Conservation (phyloP, 64 coral and sea anemone species). For the Montipora efflorescens region DNA sequence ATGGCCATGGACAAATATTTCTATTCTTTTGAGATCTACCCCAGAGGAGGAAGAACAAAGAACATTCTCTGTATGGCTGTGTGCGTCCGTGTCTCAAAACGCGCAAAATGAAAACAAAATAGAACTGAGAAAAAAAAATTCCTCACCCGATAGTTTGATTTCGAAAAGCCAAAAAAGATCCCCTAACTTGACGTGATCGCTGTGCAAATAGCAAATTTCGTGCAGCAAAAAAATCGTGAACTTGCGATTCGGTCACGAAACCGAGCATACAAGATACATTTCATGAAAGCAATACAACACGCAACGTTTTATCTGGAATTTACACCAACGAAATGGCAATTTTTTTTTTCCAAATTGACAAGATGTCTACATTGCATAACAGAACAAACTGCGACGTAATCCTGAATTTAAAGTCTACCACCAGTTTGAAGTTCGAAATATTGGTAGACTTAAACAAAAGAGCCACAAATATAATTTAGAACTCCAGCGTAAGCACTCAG, state of each 20-base stretch:
- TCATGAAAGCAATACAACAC: neutral
- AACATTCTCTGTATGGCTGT: neutral
- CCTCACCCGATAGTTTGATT: neutral
- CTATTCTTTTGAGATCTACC: neutral
- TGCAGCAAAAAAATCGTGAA: slow-evolving; percentile 19
- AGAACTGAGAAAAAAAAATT: neutral
- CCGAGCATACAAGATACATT: neutral
- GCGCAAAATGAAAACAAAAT: neutral
- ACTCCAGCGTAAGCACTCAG: slow-evolving; percentile 36
- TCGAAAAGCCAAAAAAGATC: neutral
- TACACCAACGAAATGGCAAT: neutral
- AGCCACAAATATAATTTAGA: slow-evolving; percentile 48
- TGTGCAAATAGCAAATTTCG: neutral
- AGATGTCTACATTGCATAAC: neutral
- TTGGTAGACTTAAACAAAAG: slow-evolving; percentile 51
- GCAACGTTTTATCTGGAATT: neutral
- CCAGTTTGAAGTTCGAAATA: slow-evolving; percentile 19
- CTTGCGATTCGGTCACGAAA: slow-evolving; percentile 42
- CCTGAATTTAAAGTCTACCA: neutral
- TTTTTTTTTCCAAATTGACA: neutral
- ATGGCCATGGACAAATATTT: neutral
- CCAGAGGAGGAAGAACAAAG: slow-evolving; percentile 29
- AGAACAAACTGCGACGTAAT: neutral
- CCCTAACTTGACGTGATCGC: neutral
- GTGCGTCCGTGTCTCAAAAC: neutral